Evolutionary conservation across 2,113 vertebrate genomes (phyloP).

Genomic region (Leuciscus idus): DNA sequence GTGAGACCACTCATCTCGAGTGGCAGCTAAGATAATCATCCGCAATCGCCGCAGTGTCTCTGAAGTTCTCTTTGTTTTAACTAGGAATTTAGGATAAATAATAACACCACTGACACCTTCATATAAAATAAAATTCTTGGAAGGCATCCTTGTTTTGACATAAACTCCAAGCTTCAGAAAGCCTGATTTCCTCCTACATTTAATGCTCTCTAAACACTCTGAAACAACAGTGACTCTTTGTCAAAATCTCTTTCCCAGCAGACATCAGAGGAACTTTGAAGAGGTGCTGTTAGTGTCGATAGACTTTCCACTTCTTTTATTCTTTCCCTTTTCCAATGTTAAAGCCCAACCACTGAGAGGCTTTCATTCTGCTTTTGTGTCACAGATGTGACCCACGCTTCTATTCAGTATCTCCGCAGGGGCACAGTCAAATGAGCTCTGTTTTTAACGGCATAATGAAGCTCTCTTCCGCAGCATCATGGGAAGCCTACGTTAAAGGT

Average conservation of each 20-base stretch:
- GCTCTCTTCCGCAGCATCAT: slow-evolving; percentile 49
- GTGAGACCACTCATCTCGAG: slow-evolving; percentile 61
- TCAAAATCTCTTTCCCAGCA: slow-evolving; percentile 59
- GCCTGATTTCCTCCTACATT: not conserved
- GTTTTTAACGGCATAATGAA: slow-evolving; percentile 66
- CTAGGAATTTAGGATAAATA: slow-evolving; percentile 10
- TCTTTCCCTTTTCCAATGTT: slow-evolving; percentile 24
- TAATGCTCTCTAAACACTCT: slow-evolving; percentile 49
- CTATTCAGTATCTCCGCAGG: slow-evolving; percentile 62
- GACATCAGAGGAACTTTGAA: slow-evolving; percentile 62
- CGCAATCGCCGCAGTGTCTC: not conserved
- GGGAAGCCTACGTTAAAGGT: slow-evolving; percentile 38
- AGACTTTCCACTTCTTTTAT: slow-evolving; percentile 53
- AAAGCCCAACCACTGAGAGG: slow-evolving; percentile 46
- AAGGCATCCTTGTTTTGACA: slow-evolving; percentile 11
- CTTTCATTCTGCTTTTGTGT: slow-evolving; percentile 68
- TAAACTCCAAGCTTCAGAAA: not conserved
- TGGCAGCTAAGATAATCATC: slow-evolving; percentile 57
- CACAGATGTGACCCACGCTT: slow-evolving; percentile 69
- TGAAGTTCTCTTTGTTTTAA: not conserved
- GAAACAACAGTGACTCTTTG: slow-evolving; percentile 53
- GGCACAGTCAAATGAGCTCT: slow-evolving; percentile 66
- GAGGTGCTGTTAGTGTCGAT: slow-evolving; percentile 54
- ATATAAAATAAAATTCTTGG: not conserved
- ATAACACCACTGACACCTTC: not conserved